Conservation (phyloP, 2,888 invertebrate species). For the Acanthosepion esculentum region DNA sequence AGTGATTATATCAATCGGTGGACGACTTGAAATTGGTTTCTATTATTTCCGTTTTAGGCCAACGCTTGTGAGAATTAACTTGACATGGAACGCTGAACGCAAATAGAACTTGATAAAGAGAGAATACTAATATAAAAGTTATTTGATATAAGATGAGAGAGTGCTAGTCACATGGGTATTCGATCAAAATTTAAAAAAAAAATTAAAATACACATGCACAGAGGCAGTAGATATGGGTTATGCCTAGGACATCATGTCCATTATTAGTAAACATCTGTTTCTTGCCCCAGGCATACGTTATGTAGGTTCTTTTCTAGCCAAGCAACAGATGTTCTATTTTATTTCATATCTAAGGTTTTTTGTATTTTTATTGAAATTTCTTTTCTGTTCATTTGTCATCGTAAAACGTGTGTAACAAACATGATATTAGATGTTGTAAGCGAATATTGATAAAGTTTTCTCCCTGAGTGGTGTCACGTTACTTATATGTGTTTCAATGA, state of each 20-base stretch:
- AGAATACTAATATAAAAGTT: neutral
- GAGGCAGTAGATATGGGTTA: neutral
- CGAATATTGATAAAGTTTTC: neutral
- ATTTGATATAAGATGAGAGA: neutral
- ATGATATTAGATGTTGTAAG: neutral
- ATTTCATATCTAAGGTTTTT: neutral
- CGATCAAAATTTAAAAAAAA: neutral
- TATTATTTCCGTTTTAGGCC: too few relatives aligned
- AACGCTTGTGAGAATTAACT: neutral
- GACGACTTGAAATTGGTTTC: too few relatives aligned
- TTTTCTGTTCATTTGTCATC: neutral
- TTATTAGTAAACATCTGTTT: neutral
- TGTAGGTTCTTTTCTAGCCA: neutral
- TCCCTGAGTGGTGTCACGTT: neutral
- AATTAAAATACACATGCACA: neutral
- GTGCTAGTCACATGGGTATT: neutral
- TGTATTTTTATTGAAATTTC: too few relatives aligned
- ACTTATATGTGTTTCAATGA: neutral
- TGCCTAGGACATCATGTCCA: neutral
- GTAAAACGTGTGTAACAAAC: neutral
- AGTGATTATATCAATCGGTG: too few relatives aligned
- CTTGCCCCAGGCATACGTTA: neutral
- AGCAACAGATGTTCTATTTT: constrained; percentile 9
- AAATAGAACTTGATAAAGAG: neutral
- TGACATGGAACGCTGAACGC: neutral